A percentile compares a stretch with the other conserved stretches of the same genome.
phyloP scores from a whole-genome alignment of 2,888 invertebrate genomes.

The Ariolimax columbianus region DNA sequence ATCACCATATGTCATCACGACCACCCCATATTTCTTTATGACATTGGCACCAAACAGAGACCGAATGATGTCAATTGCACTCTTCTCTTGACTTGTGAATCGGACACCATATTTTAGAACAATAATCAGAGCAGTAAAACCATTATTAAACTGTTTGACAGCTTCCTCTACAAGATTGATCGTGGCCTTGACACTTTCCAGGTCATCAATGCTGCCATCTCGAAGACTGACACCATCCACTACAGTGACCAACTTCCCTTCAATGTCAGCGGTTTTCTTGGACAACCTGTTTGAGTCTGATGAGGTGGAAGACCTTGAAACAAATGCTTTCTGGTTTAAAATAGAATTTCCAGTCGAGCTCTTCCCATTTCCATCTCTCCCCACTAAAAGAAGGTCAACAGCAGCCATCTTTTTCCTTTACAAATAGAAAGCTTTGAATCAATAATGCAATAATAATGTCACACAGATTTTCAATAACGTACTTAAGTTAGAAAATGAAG shows the following conservation, averaged over 20 bases:
- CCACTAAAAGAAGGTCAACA: slow-evolving; percentile 26
- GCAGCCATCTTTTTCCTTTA: neutral
- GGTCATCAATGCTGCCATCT: neutral
- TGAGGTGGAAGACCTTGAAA: neutral
- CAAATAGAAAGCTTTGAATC: too few species aligned
- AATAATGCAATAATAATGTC: too few species aligned
- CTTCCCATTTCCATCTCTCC: slow-evolving; percentile 34
- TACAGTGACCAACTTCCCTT: neutral
- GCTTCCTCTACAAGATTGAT: neutral
- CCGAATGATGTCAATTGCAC: neutral
- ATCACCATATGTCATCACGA: slow-evolving; percentile 29
- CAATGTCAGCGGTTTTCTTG: neutral
- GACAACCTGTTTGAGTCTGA: neutral
- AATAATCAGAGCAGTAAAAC: slow-evolving; percentile 11
- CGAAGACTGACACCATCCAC: slow-evolving; percentile 9
- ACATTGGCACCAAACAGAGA: slow-evolving; percentile 18
- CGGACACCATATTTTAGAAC: slow-evolving; percentile 16
- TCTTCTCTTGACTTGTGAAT: slow-evolving; percentile 27
- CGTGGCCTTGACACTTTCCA: neutral
- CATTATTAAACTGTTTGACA: neutral
- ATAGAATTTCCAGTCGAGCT: slow-evolving; percentile 38
- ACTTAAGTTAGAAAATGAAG: too few species aligned
- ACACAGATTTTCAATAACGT: too few species aligned
- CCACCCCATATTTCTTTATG: slow-evolving; percentile 11
- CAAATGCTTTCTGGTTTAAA: slow-evolving; percentile 7